Evolutionary conservation across 2,113 vertebrate genomes (phyloP), one percentile per base, ranked within the genome.

Genomic region (Gobiocypris rarus): DNA sequence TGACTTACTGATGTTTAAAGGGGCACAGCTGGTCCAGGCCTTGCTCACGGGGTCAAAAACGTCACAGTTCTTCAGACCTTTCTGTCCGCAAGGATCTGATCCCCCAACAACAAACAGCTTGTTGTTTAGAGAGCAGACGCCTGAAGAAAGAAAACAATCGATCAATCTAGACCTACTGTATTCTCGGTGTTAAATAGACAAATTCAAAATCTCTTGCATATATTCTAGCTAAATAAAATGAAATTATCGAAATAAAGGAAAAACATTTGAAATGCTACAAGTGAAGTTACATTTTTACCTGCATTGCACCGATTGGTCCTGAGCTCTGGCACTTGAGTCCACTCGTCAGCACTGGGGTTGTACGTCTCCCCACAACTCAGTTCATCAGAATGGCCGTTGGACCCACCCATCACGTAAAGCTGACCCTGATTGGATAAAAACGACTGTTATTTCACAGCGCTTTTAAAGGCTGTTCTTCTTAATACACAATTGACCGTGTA

Each of bases 251-350:
- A 24, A 58, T n/a, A 58, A 9, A n/a, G 7, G 19, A n/a, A 54
- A 54, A 54, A 54, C 17, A 58, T 58, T 58, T 58, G 2, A 63
- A 31, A 28, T 28, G 24, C 11, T 28, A 15, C 26, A n/a, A n/a
- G 38, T 45, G 4, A 24, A 43, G 24, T 50, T 28, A 24, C 24
- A 7, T 28, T 28, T 74, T 45, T 41, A 97, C 98, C 98, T 94
- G 98, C 97, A 9, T 99, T 99, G 92, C 98, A 99, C 85, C 98
- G 97, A 87, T 99, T 99, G 58, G 97, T 99, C 89, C 97, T 94
- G 84, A 99, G 92, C 86, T 99, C 97, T 0, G 98, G 96, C 79
- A 99, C 95, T 19, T 96, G 96, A 80, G 90, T 94, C 98, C 98
- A 99, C 85, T 97, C 96, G 34, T 98, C 96, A 3, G 95, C 88